Evolutionary conservation across 2,888 invertebrate species (phyloP), one percentile per base, ranked within the genome.

Genomic region (Cantharis rufa): DNA sequence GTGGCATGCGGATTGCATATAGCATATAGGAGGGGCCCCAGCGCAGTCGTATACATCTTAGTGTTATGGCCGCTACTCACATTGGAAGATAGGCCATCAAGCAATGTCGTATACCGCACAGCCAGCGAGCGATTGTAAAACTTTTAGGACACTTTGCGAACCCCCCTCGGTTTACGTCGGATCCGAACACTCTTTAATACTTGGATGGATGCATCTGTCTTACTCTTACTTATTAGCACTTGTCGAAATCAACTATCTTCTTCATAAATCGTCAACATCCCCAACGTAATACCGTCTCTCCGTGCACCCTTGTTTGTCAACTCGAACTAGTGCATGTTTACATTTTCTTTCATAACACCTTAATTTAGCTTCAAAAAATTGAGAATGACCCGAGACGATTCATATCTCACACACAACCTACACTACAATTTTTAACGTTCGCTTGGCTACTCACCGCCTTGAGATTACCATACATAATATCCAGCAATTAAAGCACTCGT

Each of bases 1-100:
- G 86, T 87, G 87, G 86, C 86, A 86, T 88, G 88, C 87, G 87
- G 87, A 88, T 87, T 88, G 88, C 88, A 88, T 87, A 88, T 87
- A 87, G 86, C 87, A 88, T 87, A 88, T 87, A 87, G 88, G 87
- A 87, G 88, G 88, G 87, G 87, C 86, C 86, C 89, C 89, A 90
- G 91, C 91, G 90, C 90, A 91, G 90, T 88, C 90, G 91, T 91
- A 90, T 90, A 90, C 90, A 90, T 91, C 89, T 89, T 89, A 88
- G 87, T 86, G 90, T 90, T 90, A 91, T 90, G 90, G 90, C 90
- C 90, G 89, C 90, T 89, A 90, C 90, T 90, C 90, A 90, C 91
- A 91, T 91, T 91, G 91, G 91, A 91, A 91, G 91, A 91, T 90
- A 90, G 90, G 90, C 91, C 91, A 91, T 91, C 91, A 91, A 91